phyloP scores from a whole-genome alignment of 2,888 invertebrate genomes.

The Drosophila antonietae region DNA sequence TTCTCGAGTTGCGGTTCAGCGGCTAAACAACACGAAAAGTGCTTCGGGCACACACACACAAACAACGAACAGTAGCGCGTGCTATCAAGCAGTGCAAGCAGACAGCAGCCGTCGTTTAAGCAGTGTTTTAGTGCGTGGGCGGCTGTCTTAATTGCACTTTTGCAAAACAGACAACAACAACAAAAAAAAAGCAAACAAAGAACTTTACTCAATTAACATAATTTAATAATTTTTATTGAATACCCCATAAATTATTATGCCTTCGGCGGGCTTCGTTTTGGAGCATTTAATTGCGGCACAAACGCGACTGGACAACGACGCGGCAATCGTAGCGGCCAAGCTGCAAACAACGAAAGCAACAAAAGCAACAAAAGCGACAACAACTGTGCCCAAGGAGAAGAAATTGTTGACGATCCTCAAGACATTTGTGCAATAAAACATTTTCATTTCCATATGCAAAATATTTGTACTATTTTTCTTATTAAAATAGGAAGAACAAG shows the following conservation, averaged over 20 bases:
- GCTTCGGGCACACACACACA: neutral
- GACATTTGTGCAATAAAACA: constrained; percentile 72
- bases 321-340: constrained; percentile 33
- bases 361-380: constrained; percentile 5
- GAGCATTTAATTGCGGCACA: constrained; percentile 83
- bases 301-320: constrained; percentile 67
- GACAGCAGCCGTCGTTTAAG: constrained; percentile 12
- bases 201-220: constrained; percentile 25
- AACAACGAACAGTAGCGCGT: constrained; percentile 4
- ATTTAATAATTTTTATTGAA: constrained; percentile 19
- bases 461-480: constrained; percentile 33
- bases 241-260: constrained; percentile 76
- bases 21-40: constrained; percentile 44
- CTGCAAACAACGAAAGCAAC: constrained; percentile 21
- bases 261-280: constrained; percentile 83
- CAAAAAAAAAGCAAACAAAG: constrained; percentile 10
- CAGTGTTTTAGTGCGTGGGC: constrained; percentile 55
- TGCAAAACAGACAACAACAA: neutral
- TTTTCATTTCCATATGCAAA: constrained; percentile 35
- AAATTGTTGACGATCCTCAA: constrained; percentile 71
- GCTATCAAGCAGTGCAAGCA: constrained; percentile 53
- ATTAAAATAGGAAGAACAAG: constrained; percentile 25
- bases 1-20: constrained; percentile 73
- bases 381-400: constrained; percentile 51
- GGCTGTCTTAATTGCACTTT: constrained; percentile 13